phyloP scores from a whole-genome alignment of 2,113 vertebrate species.

The Vombatus ursinus region DNA sequence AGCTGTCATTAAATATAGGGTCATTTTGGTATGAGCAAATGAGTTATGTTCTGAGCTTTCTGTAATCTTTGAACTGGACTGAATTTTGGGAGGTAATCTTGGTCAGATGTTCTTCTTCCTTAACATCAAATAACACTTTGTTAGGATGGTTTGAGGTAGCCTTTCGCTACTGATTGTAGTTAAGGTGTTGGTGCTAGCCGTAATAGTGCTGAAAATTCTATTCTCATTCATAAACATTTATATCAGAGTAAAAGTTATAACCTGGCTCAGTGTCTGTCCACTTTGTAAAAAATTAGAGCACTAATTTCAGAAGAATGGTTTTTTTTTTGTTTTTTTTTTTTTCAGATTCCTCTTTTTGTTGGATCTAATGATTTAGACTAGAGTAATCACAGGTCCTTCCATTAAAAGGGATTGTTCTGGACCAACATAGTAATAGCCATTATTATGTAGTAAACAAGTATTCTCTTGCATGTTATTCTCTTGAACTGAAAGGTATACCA shows the following conservation, averaged over 20 bases:
- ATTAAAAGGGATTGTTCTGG: background rate
- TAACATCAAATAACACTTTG: background rate
- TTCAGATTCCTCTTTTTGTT: background rate
- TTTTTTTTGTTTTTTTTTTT: background rate
- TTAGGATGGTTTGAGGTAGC: background rate
- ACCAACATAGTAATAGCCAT: background rate
- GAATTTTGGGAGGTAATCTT: background rate
- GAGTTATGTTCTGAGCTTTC: too few relatives aligned
- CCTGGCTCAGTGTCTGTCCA: background rate
- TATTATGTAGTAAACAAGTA: fast-evolving
- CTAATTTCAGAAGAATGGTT: background rate
- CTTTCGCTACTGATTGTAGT: background rate
- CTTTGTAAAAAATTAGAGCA: background rate
- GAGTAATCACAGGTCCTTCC: background rate
- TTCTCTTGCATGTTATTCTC: background rate
- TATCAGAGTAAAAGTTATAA: background rate
- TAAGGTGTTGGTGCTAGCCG: background rate
- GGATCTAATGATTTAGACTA: background rate
- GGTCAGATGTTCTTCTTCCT: fast-evolving
- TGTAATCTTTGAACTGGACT: background rate
- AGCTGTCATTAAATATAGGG: background rate
- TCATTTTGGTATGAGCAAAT: background rate
- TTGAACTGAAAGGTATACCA: background rate
- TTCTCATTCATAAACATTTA: background rate
- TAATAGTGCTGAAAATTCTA: background rate